A percentile compares a stretch with the other conserved stretches of the same genome.
These are phyloP conservation scores for Molossus molossus DNA, from an alignment of 2,797 vertebrate species.

Conservation along the genomic window DNA sequence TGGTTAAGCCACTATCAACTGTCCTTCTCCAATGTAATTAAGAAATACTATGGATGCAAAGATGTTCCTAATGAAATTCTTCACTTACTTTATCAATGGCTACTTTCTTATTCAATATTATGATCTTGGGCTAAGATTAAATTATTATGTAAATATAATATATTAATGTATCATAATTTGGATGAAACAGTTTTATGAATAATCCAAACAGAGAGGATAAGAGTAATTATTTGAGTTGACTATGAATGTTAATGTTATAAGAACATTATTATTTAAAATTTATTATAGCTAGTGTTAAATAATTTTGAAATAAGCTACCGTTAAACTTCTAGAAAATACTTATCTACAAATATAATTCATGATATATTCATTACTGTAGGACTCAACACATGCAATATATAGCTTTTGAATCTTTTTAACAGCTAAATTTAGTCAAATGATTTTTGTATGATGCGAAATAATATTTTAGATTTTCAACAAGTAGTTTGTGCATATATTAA, in stretches of 20 bases:
- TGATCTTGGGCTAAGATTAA: neutral
- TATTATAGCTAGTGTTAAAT: neutral
- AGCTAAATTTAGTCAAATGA: neutral
- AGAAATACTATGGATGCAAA: neutral
- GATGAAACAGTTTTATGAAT: neutral
- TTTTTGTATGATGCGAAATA: neutral
- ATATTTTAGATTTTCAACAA: conserved; percentile 21
- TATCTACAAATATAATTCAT: neutral
- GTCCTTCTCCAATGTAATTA: neutral
- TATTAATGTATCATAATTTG: conserved; percentile 22
- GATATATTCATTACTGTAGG: neutral
- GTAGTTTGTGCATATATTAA: neutral
- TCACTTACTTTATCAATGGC: neutral
- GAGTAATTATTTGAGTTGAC: neutral
- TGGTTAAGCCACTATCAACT: neutral
- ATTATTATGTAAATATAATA: neutral
- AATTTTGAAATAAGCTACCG: neutral
- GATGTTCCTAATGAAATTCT: neutral
- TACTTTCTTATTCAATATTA: neutral
- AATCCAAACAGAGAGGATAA: neutral
- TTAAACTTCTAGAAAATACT: neutral
- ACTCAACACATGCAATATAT: neutral
- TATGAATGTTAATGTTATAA: neutral
- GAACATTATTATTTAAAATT: conserved; percentile 41
- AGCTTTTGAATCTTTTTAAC: neutral